Base-by-base conservation (phyloP, 1,140 invertebrate species). In the Drosophila kohkoa region DNA sequence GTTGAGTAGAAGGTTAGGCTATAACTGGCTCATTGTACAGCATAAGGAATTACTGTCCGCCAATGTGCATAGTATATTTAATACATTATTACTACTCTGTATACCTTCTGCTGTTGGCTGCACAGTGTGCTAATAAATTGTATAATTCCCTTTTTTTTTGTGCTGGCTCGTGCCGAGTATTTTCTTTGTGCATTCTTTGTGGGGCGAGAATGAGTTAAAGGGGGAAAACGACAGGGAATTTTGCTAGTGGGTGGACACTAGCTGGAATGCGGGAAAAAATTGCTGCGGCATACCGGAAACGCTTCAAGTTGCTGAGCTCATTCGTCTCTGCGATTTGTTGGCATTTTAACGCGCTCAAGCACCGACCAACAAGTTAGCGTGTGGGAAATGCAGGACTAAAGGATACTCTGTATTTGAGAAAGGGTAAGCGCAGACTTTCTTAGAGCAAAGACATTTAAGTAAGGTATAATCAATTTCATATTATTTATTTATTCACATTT, bases 281-380 rank as follows among this genome's bases (percentile, higher is more conserved):
- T 75, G 81, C 79, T 91, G 89, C 71, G 89, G 89, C 81, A 89
- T 91, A 75, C 83, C 89, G 83, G 83, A 91, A 88, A 88, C 81
- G 78, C 78, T 91, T 91, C 83, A 86, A 89, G 81, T 89, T 89
- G 87, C 86, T 73, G 66, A 86, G 82, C 86, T 89, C 86, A 90
- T 89, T 89, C 86, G 86, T 90, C 82, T 80, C 87, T 82, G 81
- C 85, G 85, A 89, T 89, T 89, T 89, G 85, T 89, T 89, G 85
- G 85, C 78, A 89, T 89, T 89, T 89, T 82, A 88, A 82, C 83
- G 80, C 80, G 69, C 63, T 79, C 83, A 79, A 78, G 70, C 67
- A 51, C 79, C 52, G 69, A 63, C 66, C 73, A 75, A 71, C 59
- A 71, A 66, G 55, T 76, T 59, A 35, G 16, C 6, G 4, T 16